Evolutionary conservation across 2,888 invertebrate genomes (phyloP), one percentile per base, ranked within the genome.

Genomic region (Coleophora deauratella): DNA sequence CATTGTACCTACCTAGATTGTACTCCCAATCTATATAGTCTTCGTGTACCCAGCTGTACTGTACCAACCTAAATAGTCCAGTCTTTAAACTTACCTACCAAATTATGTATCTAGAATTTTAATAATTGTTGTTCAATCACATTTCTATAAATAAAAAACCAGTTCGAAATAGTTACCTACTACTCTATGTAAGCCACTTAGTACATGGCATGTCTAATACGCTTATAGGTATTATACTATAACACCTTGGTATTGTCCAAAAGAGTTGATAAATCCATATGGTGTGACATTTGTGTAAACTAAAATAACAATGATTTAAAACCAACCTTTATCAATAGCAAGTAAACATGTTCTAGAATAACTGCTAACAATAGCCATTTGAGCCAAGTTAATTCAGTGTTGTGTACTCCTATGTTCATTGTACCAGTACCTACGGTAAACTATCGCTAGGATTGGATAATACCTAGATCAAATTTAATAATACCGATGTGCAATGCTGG

Each of bases 401-500:
- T 66, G 70, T 73, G 72, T 45, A 42, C 11, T 21, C 66, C 61
- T 65, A 59, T 67, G 68, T 74, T 81, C n/a, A n/a, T n/a, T n/a
- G 74, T 68, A 69, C 78, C 74, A 68, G 66, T 77, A 72, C n/a
- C n/a, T n/a, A 72, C 75, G 74, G 58, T 70, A 64, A 76, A 74
- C 70, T 82, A 76, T 78, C 69, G 73, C 66, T 77, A 81, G 75
- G 77, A 81, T 81, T 78, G 79, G 74, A 75, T 77, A 69, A 74
- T 72, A 77, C 68, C 65, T 81, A 81, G 75, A 66, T 78, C 75
- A 73, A n/a, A 73, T 63, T 60, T 72, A 79, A 74, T 73, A 78
- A 73, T 74, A 81, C 77, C 75, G 67, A 77, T 84, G 73, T 82
- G 82, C 84, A 84, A 81, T 85, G 84, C 85, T 80, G 85, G 85